These are phyloP conservation scores for Conistra vaccinii DNA, from an alignment of 2,888 invertebrate species.

Conservation along the genomic window DNA sequence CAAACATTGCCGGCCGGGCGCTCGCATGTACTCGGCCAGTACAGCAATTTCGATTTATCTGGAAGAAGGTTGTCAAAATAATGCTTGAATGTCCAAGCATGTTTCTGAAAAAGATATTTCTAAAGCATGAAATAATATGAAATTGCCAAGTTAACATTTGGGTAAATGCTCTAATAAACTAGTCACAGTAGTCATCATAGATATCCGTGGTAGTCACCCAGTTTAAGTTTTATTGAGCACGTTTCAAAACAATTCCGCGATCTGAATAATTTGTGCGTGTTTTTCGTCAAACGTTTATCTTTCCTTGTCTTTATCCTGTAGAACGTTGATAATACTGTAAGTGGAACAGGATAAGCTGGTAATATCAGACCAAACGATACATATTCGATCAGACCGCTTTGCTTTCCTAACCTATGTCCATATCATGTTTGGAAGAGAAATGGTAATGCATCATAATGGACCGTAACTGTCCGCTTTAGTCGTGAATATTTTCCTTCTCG, in stretches of 20 bases:
- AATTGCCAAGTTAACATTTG: conserved; percentile 42
- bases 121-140: conserved; percentile 35
- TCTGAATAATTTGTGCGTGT: conserved; percentile 42
- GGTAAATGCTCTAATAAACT: conserved; percentile 37
- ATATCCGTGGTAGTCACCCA: too few species aligned
- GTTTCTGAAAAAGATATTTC: too few species aligned
- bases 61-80: too few species aligned
- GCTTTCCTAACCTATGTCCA: conserved; percentile 33
- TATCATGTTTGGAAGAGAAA: conserved; percentile 40
- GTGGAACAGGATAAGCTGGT: conserved; percentile 26
- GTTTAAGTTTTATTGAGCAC: conserved; percentile 52
- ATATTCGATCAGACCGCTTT: conserved; percentile 46
- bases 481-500: conserved; percentile 48
- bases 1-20: too few species aligned
- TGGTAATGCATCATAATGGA: conserved; percentile 47
- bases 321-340: conserved; percentile 28
- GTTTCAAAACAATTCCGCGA: conserved; percentile 60
- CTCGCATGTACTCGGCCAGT: too few species aligned
- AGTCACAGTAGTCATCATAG: conserved; percentile 43
- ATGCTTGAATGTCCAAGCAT: too few species aligned
- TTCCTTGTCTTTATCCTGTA: conserved; percentile 27
- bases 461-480: conserved; percentile 44
- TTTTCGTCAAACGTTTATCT: conserved; percentile 39
- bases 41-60: too few species aligned
- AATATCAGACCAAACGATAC: conserved; percentile 36